Evolutionary conservation across 2,113 vertebrate species (phyloP).

Genomic region (Urocynchramus pylzowi): DNA sequence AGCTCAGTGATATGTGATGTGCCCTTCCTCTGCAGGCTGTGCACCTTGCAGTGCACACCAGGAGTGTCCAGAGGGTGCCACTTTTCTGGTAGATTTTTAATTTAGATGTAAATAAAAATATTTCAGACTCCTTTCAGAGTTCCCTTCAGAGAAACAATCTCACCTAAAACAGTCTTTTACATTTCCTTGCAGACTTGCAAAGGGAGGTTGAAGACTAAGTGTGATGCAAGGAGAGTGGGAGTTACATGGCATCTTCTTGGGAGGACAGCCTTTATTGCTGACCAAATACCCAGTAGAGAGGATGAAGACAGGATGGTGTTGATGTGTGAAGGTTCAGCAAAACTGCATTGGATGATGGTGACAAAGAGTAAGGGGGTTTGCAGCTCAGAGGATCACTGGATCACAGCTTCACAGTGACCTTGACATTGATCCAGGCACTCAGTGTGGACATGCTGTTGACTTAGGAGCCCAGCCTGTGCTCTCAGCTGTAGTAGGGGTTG

Average conservation of each 20-base stretch:
- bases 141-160: not conserved
- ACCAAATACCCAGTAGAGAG: not conserved
- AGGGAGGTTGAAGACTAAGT: not conserved
- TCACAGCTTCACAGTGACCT: not conserved
- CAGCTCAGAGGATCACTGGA: not conserved
- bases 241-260: not conserved
- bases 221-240: not conserved
- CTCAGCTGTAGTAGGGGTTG: not conserved
- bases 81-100: not conserved
- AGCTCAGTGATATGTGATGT: not conserved
- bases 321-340: rapidly evolving
- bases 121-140: not conserved
- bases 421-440: not conserved
- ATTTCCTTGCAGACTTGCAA: not conserved
- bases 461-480: not conserved
- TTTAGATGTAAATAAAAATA: not conserved
- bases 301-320: not conserved
- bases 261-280: not conserved
- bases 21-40: not conserved
- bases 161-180: not conserved
- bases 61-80: not conserved
- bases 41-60: not conserved
- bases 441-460: not conserved
- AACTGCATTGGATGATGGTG: not conserved
- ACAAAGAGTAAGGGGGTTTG: not conserved